These are phyloP conservation scores for Scarus forsteni DNA, from an alignment of 2,797 vertebrate species.

Conservation along the genomic window DNA sequence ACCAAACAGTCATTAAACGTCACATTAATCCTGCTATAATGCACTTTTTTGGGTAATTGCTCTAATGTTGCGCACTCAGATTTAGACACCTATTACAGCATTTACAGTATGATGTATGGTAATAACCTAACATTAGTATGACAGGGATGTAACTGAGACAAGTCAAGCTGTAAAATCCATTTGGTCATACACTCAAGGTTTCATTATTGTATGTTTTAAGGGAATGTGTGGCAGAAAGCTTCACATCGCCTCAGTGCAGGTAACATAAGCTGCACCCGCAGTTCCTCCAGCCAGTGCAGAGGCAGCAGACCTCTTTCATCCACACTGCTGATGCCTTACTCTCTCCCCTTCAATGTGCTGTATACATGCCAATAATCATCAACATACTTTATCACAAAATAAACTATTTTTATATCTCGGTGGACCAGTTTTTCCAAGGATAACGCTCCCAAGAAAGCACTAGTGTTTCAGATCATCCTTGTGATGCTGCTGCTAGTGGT, in stretches of 20 bases:
- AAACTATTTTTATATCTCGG: slow-evolving; percentile 26
- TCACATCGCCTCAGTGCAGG: slow-evolving; percentile 61
- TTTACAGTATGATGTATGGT: slow-evolving; percentile 16
- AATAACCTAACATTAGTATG: slow-evolving; percentile 32
- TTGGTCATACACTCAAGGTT: background rate
- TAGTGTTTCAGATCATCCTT: slow-evolving; percentile 46
- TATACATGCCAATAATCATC: slow-evolving; percentile 39
- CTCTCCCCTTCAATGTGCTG: slow-evolving; percentile 23
- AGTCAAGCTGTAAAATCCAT: too few species aligned
- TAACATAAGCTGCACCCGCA: slow-evolving; percentile 57
- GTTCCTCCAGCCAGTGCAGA: slow-evolving; percentile 67
- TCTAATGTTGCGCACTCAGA: slow-evolving; percentile 40
- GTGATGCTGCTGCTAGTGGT: slow-evolving; percentile 30
- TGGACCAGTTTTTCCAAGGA: slow-evolving; percentile 19
- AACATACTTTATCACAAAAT: slow-evolving; percentile 11
- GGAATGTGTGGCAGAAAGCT: slow-evolving; percentile 35
- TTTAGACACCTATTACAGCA: slow-evolving; percentile 34
- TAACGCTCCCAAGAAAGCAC: slow-evolving; percentile 43
- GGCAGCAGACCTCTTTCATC: slow-evolving; percentile 63
- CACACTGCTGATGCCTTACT: slow-evolving; percentile 45
- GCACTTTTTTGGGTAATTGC: slow-evolving; percentile 56
- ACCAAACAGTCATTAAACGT: slow-evolving; percentile 39
- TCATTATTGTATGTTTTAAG: slow-evolving; percentile 37
- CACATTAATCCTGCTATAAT: slow-evolving; percentile 25
- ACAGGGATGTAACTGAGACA: too few species aligned